These are phyloP conservation scores for Bombus affinis DNA, from an alignment of 1,140 invertebrate species.

Conservation along the genomic window DNA sequence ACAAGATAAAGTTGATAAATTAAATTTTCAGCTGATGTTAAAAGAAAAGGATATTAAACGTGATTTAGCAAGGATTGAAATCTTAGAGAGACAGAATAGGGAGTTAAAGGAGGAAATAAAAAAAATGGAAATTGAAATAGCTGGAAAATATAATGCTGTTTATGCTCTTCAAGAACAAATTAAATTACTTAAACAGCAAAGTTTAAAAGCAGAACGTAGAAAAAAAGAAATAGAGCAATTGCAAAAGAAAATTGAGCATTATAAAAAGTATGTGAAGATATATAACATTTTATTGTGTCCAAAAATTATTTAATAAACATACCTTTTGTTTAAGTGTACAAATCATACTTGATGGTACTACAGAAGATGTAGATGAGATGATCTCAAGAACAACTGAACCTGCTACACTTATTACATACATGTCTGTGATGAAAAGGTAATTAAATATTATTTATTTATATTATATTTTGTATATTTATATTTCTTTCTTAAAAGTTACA, in stretches of 20 bases:
- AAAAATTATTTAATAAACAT: conserved; percentile 24
- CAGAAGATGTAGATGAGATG: conserved; percentile 82
- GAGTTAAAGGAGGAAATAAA: conserved; percentile 79
- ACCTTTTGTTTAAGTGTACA: conserved; percentile 81
- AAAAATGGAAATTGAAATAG: conserved; percentile 80
- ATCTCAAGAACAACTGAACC: conserved; percentile 71
- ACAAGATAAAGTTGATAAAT: conserved; percentile 80
- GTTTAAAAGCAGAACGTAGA: conserved; percentile 78
- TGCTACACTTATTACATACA: conserved; percentile 68
- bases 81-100: conserved; percentile 71
- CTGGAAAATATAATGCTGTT: conserved; percentile 79
- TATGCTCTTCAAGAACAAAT: conserved; percentile 83
- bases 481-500: neutral
- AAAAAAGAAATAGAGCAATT: conserved; percentile 82
- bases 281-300: neutral
- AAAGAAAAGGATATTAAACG: conserved; percentile 79
- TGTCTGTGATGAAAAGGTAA: conserved; percentile 76
- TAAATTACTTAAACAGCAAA: conserved; percentile 80
- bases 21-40: conserved; percentile 77
- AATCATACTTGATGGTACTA: conserved; percentile 81
- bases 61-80: conserved; percentile 63
- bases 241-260: conserved; percentile 81
- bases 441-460: conserved; percentile 15
- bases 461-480: neutral
- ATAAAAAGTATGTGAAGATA: conserved; percentile 66